These are phyloP conservation scores for Leucophenga varia DNA, from an alignment of 1,140 invertebrate genomes.

Conservation along the genomic window DNA sequence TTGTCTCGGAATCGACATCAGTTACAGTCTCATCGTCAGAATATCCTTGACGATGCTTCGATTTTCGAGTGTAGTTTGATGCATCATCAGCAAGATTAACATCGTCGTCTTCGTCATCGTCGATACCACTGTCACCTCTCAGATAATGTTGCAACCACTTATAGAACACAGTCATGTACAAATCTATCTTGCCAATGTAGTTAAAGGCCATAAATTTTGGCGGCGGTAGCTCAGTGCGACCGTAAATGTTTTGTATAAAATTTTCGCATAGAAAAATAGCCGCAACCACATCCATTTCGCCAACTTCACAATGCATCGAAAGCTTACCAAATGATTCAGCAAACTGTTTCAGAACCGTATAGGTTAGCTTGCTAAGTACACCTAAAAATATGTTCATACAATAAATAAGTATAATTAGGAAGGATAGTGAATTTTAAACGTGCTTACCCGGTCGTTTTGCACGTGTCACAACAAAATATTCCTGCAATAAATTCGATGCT, in stretches of 20 bases:
- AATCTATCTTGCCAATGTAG: conserved; percentile 31
- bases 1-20: too few species aligned
- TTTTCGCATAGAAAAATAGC: conserved; percentile 43
- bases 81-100: too few species aligned
- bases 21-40: too few species aligned
- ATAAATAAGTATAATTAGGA: background rate
- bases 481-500: conserved; percentile 33
- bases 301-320: conserved; percentile 34
- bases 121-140: too few species aligned
- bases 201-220: conserved; percentile 22
- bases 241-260: conserved; percentile 35
- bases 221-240: conserved; percentile 22
- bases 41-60: too few species aligned
- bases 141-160: conserved; percentile 34
- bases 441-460: conserved; percentile 32
- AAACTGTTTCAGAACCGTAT: conserved; percentile 41
- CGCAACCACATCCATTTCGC: conserved; percentile 31
- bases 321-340: conserved; percentile 47
- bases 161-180: conserved; percentile 33
- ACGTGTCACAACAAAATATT: conserved; percentile 41
- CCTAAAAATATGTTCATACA: conserved; percentile 20
- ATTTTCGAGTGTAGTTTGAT: too few species aligned
- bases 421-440: conserved; percentile 8
- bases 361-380: conserved; percentile 42
- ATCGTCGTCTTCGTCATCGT: conserved; percentile 22